These are phyloP conservation scores for Ophion ventricosus DNA, from an alignment of 2,888 invertebrate species.

Conservation along the genomic window DNA sequence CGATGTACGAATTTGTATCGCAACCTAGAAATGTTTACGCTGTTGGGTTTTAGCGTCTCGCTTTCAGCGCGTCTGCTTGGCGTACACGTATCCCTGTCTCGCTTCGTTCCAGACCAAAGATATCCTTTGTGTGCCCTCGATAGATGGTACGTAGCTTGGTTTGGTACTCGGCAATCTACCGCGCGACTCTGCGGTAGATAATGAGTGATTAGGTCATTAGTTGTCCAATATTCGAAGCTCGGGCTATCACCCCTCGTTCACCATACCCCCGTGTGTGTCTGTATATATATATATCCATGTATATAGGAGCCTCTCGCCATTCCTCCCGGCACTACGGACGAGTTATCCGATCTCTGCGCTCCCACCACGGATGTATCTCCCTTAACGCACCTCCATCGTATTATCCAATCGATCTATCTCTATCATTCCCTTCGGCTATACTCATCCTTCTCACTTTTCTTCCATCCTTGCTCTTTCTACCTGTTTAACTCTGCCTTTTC, in stretches of 20 bases:
- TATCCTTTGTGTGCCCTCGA: constrained; percentile 13
- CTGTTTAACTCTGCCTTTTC: constrained; percentile 58
- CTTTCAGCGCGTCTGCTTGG: background rate
- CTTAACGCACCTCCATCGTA: constrained; percentile 51
- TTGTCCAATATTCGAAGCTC: constrained; percentile 78
- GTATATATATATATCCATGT: constrained; percentile 30
- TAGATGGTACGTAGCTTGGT: constrained; percentile 19
- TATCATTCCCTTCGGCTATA: constrained; percentile 28
- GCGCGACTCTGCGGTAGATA: constrained; percentile 76
- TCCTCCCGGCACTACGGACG: constrained; percentile 55
- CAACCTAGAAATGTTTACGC: background rate
- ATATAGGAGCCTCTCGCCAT: constrained; percentile 49
- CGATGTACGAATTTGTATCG: too few species aligned
- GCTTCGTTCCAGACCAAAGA: constrained; percentile 22
- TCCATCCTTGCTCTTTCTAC: constrained; percentile 32
- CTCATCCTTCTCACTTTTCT: constrained; percentile 29
- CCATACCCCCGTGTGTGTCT: background rate
- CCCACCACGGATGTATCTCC: constrained; percentile 52
- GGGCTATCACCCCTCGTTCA: constrained; percentile 61
- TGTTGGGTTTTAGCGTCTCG: background rate
- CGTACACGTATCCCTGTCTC: constrained; percentile 9
- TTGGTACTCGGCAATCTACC: constrained; percentile 69
- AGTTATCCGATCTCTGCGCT: constrained; percentile 53
- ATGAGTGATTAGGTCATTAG: constrained; percentile 80
- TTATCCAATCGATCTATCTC: constrained; percentile 36